Conservation (phyloP, 2,797 vertebrate genomes). For the Coracias cyanogaster region DNA sequence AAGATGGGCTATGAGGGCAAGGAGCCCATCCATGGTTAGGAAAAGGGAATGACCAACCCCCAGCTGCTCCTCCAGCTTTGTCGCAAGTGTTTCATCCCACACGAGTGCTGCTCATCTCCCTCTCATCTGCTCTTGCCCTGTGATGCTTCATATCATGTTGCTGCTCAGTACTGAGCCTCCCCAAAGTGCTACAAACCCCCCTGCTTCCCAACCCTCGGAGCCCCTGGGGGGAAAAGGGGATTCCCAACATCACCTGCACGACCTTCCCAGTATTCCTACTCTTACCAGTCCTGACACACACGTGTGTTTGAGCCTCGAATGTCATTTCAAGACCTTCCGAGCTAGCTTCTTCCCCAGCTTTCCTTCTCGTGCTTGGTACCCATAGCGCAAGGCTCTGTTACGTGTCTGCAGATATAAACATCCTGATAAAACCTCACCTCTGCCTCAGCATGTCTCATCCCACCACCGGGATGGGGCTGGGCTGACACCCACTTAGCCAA, state of each 20-base stretch:
- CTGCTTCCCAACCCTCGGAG: rapidly evolving
- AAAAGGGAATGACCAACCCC: rapidly evolving
- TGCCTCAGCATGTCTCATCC: not conserved
- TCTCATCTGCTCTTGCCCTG: not conserved
- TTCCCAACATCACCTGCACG: rapidly evolving
- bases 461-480: rapidly evolving
- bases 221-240: not conserved
- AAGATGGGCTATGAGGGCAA: not conserved
- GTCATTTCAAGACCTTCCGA: not conserved
- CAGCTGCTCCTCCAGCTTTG: not conserved
- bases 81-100: rapidly evolving
- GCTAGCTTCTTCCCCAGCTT: not conserved
- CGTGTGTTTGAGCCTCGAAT: rapidly evolving
- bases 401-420: not conserved
- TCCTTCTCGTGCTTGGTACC: not conserved
- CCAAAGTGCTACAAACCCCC: rapidly evolving
- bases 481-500: not conserved
- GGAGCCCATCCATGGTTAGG: rapidly evolving
- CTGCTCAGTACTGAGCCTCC: rapidly evolving
- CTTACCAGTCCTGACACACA: rapidly evolving
- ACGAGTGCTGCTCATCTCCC: rapidly evolving
- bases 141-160: not conserved
- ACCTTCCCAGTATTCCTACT: not conserved
- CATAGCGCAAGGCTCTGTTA: rapidly evolving
- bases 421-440: not conserved